Percentiles rank a stretch among this genome's conserved stretches.
Conservation (phyloP, 2,888 invertebrate species). For the Pandemis cinnamomeana region DNA sequence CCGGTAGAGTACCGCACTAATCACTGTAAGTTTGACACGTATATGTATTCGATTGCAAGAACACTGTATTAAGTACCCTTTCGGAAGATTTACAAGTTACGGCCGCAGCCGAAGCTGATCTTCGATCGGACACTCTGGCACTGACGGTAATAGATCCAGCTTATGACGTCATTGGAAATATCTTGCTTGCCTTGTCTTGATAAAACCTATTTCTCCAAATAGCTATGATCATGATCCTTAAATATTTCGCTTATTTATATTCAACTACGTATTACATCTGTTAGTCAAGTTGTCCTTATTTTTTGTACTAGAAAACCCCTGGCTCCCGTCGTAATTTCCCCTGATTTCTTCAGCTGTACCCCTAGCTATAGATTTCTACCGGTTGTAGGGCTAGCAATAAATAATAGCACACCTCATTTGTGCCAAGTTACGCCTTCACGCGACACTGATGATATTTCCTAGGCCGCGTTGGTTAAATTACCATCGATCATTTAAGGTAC, state of each 20-base stretch:
- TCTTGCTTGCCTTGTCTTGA: background rate
- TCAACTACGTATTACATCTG: no score
- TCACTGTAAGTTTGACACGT: no score
- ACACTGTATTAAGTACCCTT: background rate
- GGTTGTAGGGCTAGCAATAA: background rate
- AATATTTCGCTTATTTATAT: no score
- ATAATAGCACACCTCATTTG: constrained; percentile 16
- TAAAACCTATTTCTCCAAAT: background rate
- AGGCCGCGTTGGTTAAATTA: constrained; percentile 23
- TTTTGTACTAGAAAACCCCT: no score
- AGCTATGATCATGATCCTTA: no score
- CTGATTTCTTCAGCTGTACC: no score
- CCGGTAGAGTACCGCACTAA: no score
- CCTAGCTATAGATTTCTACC: background rate
- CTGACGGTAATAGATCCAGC: background rate
- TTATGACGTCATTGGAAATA: background rate
- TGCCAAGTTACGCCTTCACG: constrained; percentile 9
- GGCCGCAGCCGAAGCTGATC: background rate
- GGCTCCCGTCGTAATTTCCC: background rate
- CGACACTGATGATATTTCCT: constrained; percentile 13
- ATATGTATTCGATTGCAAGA: no score
- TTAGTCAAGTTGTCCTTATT: no score
- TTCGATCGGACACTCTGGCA: no score
- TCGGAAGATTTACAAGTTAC: background rate
- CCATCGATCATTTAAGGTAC: constrained; percentile 21